phyloP scores from a whole-genome alignment of 1,140 invertebrate species.

The Caenorhabditis latens region DNA sequence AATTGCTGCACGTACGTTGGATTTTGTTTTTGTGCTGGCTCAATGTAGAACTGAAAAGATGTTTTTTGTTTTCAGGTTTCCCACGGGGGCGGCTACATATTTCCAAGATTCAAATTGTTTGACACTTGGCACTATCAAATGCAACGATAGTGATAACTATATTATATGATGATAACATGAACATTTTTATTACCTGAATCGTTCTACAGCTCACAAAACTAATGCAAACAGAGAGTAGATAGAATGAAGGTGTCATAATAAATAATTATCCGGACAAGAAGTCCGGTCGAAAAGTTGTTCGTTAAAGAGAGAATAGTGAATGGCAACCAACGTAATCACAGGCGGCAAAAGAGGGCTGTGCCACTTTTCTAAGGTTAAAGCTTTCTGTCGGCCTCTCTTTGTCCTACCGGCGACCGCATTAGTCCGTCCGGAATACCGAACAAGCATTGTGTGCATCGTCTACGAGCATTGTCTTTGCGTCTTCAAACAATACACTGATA shows the following conservation, averaged over 20 bases:
- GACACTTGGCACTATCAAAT: neutral
- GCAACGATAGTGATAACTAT: neutral
- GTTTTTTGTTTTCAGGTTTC: neutral
- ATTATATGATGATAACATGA: slow-evolving; percentile 12
- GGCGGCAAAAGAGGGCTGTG: slow-evolving; percentile 18
- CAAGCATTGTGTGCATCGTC: slow-evolving; percentile 35
- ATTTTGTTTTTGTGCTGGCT: slow-evolving; percentile 56
- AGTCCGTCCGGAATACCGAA: slow-evolving; percentile 44
- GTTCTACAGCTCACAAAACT: slow-evolving; percentile 44
- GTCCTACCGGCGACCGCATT: slow-evolving; percentile 36
- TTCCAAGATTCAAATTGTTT: slow-evolving; percentile 26
- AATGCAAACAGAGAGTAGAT: neutral
- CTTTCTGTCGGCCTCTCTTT: slow-evolving; percentile 31
- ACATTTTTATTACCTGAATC: slow-evolving; percentile 25
- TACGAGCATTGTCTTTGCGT: slow-evolving; percentile 43
- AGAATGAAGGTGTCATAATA: slow-evolving; percentile 21
- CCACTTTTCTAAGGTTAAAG: slow-evolving; percentile 48
- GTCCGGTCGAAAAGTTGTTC: slow-evolving; percentile 40
- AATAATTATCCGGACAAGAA: slow-evolving; percentile 24
- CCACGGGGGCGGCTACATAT: slow-evolving; percentile 5
- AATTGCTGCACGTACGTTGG: slow-evolving; percentile 66
- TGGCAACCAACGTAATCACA: slow-evolving; percentile 25
- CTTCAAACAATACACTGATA: slow-evolving; percentile 52
- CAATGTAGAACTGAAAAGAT: slow-evolving; percentile 59
- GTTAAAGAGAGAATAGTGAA: slow-evolving; percentile 24